Evolutionary conservation across 2,113 vertebrate genomes (phyloP), one percentile per base, ranked within the genome.

Genomic region (Melanocharis versteri): DNA sequence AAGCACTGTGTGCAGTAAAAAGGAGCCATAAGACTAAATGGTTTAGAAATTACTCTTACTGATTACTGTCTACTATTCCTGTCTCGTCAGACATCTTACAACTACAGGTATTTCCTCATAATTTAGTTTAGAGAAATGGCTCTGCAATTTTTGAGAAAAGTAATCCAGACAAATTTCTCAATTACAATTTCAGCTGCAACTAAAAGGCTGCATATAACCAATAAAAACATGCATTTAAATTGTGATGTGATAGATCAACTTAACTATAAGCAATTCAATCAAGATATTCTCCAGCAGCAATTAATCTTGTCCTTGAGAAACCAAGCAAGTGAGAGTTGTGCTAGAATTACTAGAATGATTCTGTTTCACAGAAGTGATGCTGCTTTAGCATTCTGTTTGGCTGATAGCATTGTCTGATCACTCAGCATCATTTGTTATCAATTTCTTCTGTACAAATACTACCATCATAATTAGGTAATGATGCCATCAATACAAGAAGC

Each of bases 291-390:
- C 53, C 40, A 86, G 12, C 7, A 88, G 19, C 10, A 76, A 86
- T 76, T 79, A 76, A 56, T 83, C 48, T 62, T 58, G 12, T 66
- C 24, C 54, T 77, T 62, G n/a, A 94, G n/a, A 90, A 93, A 65
- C 35, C 31, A 85, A 39, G 10, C 2, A 24, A 79, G 3, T 10
- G 2, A 71, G 6, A 6, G 4, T 40, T 76, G 28, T 65, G 24
- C 8, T 88, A 24, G 23, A 85, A 75, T 82, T 82, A 68, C 37
- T 69, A 11, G 11, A 94, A 78, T 45, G 7, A 54, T 58, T 42
- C 4, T 8, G 1, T 57, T 65, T 88, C 80, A 39, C 42, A 51
- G 15, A 13, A 65, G 8, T 40, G n/a, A 54, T 75, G 33, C 3
- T 40, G 4, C 21, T 93, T 62, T 69, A 81, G 16, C 33, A 68